Evolutionary conservation across 2,888 invertebrate species (phyloP).

Genomic region (Amphimallon solstitiale): DNA sequence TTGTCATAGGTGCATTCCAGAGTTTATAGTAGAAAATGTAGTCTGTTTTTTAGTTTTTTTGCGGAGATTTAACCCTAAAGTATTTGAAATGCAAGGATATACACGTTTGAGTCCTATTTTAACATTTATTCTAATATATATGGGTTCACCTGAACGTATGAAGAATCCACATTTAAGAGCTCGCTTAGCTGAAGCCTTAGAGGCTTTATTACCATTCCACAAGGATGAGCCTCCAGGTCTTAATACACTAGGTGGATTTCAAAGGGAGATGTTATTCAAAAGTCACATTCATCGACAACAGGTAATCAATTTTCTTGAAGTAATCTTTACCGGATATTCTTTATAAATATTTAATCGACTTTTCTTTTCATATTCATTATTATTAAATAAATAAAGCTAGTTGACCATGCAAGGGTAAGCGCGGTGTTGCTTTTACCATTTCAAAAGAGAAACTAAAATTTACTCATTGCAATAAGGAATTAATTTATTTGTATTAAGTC

Average conservation of each 20-base stretch:
- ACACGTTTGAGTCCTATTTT: constrained; percentile 75
- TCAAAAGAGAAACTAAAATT: no score
- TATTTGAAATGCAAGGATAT: constrained; percentile 74
- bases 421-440: no score
- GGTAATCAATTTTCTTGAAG: constrained; percentile 57
- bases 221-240: constrained; percentile 66
- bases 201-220: constrained; percentile 81
- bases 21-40: constrained; percentile 89
- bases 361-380: no score
- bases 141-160: constrained; percentile 81
- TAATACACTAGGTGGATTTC: constrained; percentile 66
- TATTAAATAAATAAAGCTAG: no score
- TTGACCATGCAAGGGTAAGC: no score
- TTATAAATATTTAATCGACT: no score
- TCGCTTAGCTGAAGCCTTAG: constrained; percentile 87
- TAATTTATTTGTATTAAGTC: no score
- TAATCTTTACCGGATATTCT: no score
- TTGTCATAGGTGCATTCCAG: constrained; percentile 80
- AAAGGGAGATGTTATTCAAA: constrained; percentile 79
- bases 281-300: constrained; percentile 78
- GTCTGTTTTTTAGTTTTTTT: constrained; percentile 83
- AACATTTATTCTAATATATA: constrained; percentile 84
- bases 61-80: constrained; percentile 70
- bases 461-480: no score
- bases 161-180: constrained; percentile 95